Evolutionary conservation across 64 coral and sea anemone species (phyloP), one percentile per base, ranked within the genome.

Genomic region (Pocillopora verrucosa): DNA sequence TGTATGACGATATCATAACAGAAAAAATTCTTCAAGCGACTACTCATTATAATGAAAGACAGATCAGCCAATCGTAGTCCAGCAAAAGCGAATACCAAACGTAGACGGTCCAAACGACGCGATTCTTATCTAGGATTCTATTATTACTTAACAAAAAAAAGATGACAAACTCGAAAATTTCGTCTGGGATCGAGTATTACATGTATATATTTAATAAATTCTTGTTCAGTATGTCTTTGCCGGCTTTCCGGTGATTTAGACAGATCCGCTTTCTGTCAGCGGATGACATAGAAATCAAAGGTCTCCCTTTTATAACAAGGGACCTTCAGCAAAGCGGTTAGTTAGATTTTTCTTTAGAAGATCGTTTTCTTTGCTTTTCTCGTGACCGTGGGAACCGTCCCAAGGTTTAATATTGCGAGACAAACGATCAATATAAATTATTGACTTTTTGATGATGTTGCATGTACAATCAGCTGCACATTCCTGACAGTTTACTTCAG

Each of bases 401-500:
- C 82, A 65, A 72, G 65, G 72, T 15, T 85, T 20, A 72, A 20
- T 20, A 72, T 70, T 19, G 36, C 16, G 64, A 59, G 77, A 59
- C 36, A 65, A 85, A 85, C 22, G 65, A 72, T 57, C 61, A 85
- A 85, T 85, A 85, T 85, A 45, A 36, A 30, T 85, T 72, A 81
- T 62, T 81, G 79, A 34, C 7, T 4, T 70, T 25, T 70, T 70
- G 20, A 70, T 7, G 34, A 72, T 85, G 82, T 41, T 72, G 15
- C 35, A 41, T 51, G 64, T 37, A 69, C 65, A 72, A 85, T 85
- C 82, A 72, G 36, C 24, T 9, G 3, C 11, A 72, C 36, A 72
- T 85, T 72, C 41, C 24, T 24, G 65, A 16, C 17, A 56, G 19
- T 56, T 51, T 56, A 77, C 20, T 77, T 11, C 37, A 56, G 75